A percentile compares a stretch with the other conserved stretches of the same genome.
Conservation (phyloP, 1,140 invertebrate genomes). For the Rhagoletis zephyria region DNA sequence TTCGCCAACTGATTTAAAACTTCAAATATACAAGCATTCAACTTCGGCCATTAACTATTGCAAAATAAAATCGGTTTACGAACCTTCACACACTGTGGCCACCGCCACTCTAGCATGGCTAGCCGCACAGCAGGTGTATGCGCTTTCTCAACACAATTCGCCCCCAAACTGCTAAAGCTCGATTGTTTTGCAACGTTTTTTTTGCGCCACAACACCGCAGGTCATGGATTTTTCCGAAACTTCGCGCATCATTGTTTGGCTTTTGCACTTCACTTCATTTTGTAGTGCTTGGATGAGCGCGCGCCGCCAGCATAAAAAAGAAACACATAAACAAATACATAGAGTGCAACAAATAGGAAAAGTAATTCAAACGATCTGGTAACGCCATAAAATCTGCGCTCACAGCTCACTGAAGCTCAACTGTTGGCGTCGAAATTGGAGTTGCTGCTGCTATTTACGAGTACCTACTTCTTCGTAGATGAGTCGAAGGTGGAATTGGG, state of each 20-base stretch:
- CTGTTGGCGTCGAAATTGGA: conserved; percentile 28
- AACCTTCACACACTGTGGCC: neutral
- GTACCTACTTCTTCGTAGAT: neutral
- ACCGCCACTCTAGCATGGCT: neutral
- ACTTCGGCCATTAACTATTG: no score
- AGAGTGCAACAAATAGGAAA: neutral
- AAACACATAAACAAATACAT: neutral
- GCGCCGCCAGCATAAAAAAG: neutral
- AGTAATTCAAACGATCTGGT: conserved; percentile 4
- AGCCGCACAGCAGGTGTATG: neutral
- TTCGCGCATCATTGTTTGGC: conserved; percentile 65
- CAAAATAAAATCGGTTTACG: no score
- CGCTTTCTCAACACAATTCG: neutral
- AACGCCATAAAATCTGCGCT: conserved; percentile 37
- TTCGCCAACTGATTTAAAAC: no score
- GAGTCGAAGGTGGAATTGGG: neutral
- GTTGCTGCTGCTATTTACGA: neutral
- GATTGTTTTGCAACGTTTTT: neutral
- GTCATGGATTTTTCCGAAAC: conserved; percentile 63
- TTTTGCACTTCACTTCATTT: conserved; percentile 72
- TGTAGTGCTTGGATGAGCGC: conserved; percentile 40
- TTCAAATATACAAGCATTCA: no score
- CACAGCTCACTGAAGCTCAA: conserved; percentile 43
- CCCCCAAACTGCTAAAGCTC: neutral
- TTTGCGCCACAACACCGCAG: neutral